Evolutionary conservation across 2,888 invertebrate species (phyloP).

Genomic region (Dynastes maya): DNA sequence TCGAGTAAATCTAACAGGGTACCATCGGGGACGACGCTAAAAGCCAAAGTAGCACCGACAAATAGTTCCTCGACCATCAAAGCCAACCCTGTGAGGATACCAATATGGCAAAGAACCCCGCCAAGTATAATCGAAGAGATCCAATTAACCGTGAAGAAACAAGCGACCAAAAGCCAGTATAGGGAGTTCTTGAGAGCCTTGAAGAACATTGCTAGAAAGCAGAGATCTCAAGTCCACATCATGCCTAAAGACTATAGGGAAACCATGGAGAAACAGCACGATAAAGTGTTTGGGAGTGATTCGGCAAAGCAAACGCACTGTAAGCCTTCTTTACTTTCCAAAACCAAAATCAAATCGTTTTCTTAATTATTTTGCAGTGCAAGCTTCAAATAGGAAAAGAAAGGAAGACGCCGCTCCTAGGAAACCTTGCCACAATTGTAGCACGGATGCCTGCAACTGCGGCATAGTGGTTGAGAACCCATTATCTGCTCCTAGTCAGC

Average conservation of each 20-base stretch:
- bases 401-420: background rate
- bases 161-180: conserved; percentile 51
- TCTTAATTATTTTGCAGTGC: too few relatives aligned
- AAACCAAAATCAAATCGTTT: too few relatives aligned
- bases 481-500: background rate
- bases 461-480: conserved; percentile 48
- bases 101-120: conserved; percentile 50
- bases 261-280: conserved; percentile 29
- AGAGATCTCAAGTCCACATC: conserved; percentile 35
- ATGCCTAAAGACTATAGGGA: conserved; percentile 26
- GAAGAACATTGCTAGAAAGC: conserved; percentile 37
- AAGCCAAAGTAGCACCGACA: background rate
- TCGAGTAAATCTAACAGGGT: background rate
- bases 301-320: too few relatives aligned
- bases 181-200: conserved; percentile 47
- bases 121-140: conserved; percentile 51
- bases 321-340: too few relatives aligned
- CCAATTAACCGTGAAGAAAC: conserved; percentile 49
- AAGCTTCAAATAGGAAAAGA: conserved; percentile 1
- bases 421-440: conserved; percentile 24
- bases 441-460: conserved; percentile 44
- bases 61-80: background rate
- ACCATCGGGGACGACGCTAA: background rate
- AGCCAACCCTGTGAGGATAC: conserved; percentile 20
- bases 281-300: conserved; percentile 2